phyloP scores from a whole-genome alignment of 2,113 vertebrate genomes.

The Daphoenositta chrysoptera region DNA sequence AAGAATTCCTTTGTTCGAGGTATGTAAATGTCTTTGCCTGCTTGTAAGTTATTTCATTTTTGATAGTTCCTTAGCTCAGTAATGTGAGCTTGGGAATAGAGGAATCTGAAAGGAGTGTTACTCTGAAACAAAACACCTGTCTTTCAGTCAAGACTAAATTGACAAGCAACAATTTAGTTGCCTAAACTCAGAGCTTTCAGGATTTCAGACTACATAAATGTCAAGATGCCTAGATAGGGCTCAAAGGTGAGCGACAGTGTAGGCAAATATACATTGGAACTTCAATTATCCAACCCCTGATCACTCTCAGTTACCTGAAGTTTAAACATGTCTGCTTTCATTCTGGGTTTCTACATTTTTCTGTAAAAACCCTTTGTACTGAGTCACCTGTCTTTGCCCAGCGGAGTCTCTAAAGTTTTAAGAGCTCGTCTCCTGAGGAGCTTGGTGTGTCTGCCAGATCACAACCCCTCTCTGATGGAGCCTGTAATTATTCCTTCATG shows the following conservation, averaged over 20 bases:
- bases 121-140: constrained; percentile 79
- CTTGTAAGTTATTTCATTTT: constrained; percentile 23
- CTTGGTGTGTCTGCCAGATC: constrained; percentile 15
- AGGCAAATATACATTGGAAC: constrained; percentile 67
- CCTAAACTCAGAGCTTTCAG: constrained; percentile 79
- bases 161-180: constrained; percentile 83
- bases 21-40: background rate
- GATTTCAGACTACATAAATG: constrained; percentile 75
- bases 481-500: background rate
- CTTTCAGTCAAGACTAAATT: constrained; percentile 75
- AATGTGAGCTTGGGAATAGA: constrained; percentile 63
- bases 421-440: background rate
- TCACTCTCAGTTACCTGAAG: constrained; percentile 52
- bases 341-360: background rate
- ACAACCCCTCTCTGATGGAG: background rate
- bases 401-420: background rate
- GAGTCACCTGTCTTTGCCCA: background rate
- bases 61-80: constrained; percentile 21
- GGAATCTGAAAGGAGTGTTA: constrained; percentile 66
- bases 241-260: constrained; percentile 73
- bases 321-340: constrained; percentile 22
- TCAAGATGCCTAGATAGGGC: constrained; percentile 75
- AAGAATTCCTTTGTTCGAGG: constrained; percentile 18
- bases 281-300: constrained; percentile 55
- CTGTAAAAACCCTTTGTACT: background rate